These are phyloP conservation scores for Bombus soroeensis DNA, from an alignment of 1,140 invertebrate species.

Conservation along the genomic window DNA sequence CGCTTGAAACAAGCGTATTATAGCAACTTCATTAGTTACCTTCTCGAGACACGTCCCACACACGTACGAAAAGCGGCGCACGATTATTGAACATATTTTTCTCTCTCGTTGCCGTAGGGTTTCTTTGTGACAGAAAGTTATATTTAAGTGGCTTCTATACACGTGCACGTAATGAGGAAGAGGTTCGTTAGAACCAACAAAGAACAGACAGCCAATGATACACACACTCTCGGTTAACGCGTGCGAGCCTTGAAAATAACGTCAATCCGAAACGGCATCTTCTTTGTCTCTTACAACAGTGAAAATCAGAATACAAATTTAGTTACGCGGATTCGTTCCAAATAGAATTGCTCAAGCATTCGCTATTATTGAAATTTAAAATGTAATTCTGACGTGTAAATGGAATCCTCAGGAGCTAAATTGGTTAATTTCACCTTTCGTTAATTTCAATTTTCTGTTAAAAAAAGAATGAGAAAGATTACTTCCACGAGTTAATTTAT, in stretches of 20 bases:
- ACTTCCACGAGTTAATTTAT: too few species aligned
- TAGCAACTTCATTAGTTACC: background rate
- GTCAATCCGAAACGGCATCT: conserved; percentile 26
- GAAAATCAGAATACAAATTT: conserved; percentile 1
- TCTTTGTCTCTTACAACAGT: background rate
- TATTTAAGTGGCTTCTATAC: conserved; percentile 45
- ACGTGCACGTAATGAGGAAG: conserved; percentile 48
- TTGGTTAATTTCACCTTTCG: too few species aligned
- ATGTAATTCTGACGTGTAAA: background rate
- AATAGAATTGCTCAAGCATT: background rate
- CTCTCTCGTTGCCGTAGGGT: background rate
- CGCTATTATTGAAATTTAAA: background rate
- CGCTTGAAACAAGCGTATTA: too few species aligned
- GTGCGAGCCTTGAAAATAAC: conserved; percentile 14
- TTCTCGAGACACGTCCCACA: background rate
- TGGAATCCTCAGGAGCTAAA: too few species aligned
- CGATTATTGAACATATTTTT: conserved; percentile 16
- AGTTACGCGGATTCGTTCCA: background rate
- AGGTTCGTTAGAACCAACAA: conserved; percentile 46
- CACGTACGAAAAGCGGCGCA: background rate
- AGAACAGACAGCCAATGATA: conserved; percentile 26
- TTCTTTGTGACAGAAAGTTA: conserved; percentile 38
- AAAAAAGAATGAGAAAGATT: too few species aligned
- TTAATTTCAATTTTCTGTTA: background rate
- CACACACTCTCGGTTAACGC: background rate